Percentiles rank a stretch among this genome's conserved stretches.
Evolutionary conservation across 2,797 vertebrate genomes (phyloP).

Genomic region (Sarcoramphus papa): DNA sequence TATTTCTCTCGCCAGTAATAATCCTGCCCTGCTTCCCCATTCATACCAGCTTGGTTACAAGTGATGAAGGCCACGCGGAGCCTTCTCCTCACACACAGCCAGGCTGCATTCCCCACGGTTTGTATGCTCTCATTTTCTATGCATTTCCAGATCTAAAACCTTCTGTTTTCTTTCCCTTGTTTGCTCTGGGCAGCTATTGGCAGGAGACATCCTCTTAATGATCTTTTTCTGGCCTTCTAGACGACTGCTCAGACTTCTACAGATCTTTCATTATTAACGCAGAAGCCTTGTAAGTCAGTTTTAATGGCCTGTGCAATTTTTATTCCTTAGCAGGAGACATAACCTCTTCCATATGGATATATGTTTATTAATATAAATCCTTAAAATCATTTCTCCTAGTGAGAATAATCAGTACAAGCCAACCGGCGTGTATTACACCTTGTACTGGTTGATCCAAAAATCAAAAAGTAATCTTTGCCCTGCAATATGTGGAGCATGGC

Average conservation of each 20-base stretch:
- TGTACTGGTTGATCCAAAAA: not conserved
- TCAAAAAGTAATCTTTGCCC: not conserved
- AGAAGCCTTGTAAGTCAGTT: slow-evolving; percentile 55
- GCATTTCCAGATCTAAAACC: slow-evolving; percentile 46
- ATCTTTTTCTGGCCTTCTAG: slow-evolving; percentile 61
- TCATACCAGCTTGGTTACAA: not conserved
- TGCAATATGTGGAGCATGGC: not conserved
- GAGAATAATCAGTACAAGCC: slow-evolving; percentile 9
- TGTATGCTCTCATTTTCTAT: slow-evolving; percentile 15
- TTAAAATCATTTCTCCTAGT: slow-evolving; percentile 13
- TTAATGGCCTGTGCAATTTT: slow-evolving; percentile 50
- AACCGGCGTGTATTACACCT: not conserved
- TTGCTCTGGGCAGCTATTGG: slow-evolving; percentile 59
- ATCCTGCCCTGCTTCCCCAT: not conserved
- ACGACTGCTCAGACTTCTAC: slow-evolving; percentile 45
- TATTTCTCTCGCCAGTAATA: not conserved
- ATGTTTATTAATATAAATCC: slow-evolving; percentile 64
- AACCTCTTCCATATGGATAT: slow-evolving; percentile 39
- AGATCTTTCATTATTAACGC: slow-evolving; percentile 58
- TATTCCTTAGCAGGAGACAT: slow-evolving; percentile 35
- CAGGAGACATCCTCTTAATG: slow-evolving; percentile 59
- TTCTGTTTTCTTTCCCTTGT: slow-evolving; percentile 54
- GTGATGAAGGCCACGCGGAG: not conserved
- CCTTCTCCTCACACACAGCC: not conserved
- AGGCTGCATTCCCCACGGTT: not conserved